Base-by-base conservation (phyloP, 2,797 vertebrate species). In the Oreonectes daqikongensis region DNA sequence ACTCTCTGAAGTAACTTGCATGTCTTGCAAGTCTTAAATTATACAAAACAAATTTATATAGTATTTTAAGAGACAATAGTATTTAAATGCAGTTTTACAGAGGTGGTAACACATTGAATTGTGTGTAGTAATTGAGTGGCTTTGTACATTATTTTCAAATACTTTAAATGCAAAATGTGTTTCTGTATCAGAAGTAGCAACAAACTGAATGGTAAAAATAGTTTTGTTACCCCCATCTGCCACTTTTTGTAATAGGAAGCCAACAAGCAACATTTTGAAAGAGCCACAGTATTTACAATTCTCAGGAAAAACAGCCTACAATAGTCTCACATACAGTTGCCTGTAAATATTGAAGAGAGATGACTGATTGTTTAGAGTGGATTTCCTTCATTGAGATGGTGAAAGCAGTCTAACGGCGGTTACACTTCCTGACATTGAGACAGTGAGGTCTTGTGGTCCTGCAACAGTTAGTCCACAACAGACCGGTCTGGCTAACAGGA, bases 341-440 rank as follows among this genome's bases (percentile, higher is more conserved):
- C 22, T 14, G 10, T 55, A 1, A 55, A 26, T 26, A 55, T 26
- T 6, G 2, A 55, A 28, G 14, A 59, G 26, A 59, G 15, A 59
- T 59, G 24, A 30, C 55, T 30, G 55, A 59, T 59, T 59, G 26
- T 28, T 63, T 66, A 72, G 20, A 30, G 15, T 18, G 35, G 50
- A 80, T 61, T 61, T 83, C 74, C 73, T 81, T 69, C 44, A 75
- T n/a, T 55, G 53, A 69, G 52, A 61, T 40, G 28, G 63, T 77
- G 66, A 78, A 79, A 69, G 68, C 72, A 44, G 66, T 74, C 77
- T 75, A 72, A 57, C 64, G 35, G 72, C 52, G 60, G 20, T 86
- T 78, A 52, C 64, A 69, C 82, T 84, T 85, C 85, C 85, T 80
- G 77, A 71, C 74, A 75, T n/a, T 52, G 20, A 66, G 63, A 40